Conservation (phyloP, 2,888 invertebrate species). For the Chymomyza procnemis region DNA sequence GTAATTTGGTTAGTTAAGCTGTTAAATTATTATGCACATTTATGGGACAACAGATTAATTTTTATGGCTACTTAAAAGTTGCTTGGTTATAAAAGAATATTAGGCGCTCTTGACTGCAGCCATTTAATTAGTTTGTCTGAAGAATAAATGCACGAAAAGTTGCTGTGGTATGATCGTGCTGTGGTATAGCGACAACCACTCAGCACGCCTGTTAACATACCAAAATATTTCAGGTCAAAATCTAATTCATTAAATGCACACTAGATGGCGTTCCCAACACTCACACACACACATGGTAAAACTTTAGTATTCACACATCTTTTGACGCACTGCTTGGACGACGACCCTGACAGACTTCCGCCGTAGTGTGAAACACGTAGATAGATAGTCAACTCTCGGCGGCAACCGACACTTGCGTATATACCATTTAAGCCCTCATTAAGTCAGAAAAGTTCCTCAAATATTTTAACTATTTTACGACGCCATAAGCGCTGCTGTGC, state of each 20-base stretch:
- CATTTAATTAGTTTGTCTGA: background rate
- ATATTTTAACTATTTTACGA: constrained; percentile 61
- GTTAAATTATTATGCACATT: background rate
- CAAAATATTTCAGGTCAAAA: background rate
- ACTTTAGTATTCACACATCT: background rate
- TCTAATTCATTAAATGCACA: constrained; percentile 14
- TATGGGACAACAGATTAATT: background rate
- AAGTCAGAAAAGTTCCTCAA: constrained; percentile 54
- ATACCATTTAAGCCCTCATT: constrained; percentile 61
- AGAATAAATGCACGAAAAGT: background rate
- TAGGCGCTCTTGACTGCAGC: background rate
- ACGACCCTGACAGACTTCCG: constrained; percentile 8
- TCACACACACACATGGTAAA: background rate
- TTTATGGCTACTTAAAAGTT: background rate
- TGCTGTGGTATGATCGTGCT: background rate
- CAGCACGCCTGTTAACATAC: background rate
- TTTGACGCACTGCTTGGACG: background rate
- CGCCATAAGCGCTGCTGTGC: constrained; percentile 49
- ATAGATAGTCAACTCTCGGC: constrained; percentile 14
- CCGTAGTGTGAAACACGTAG: background rate
- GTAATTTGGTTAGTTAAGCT: background rate
- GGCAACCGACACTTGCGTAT: constrained; percentile 48
- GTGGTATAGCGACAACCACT: background rate
- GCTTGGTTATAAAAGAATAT: background rate
- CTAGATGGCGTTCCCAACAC: background rate